Conservation (phyloP, 2,113 vertebrate genomes). For the Catharus minimus region DNA sequence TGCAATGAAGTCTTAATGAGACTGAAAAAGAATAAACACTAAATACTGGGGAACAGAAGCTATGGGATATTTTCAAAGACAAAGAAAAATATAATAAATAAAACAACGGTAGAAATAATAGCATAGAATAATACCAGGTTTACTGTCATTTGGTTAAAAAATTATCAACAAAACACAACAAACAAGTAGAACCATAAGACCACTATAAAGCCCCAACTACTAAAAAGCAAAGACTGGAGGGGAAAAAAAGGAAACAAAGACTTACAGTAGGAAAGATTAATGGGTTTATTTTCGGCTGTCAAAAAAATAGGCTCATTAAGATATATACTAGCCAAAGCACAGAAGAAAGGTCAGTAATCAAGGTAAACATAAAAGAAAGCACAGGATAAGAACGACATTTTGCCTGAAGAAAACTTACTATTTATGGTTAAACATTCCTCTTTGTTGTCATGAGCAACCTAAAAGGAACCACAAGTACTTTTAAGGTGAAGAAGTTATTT, state of each 20-base stretch:
- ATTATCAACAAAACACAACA: background rate
- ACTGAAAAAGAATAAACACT: background rate
- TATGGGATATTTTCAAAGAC: background rate
- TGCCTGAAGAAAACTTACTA: background rate
- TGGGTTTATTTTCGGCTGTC: background rate
- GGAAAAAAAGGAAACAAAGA: background rate
- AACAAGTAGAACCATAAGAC: background rate
- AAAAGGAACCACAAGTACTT: conserved; percentile 4
- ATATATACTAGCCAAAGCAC: background rate
- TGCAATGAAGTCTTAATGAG: background rate
- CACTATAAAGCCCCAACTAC: background rate
- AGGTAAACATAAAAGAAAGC: background rate
- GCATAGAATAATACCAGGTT: background rate
- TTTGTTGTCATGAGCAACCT: background rate
- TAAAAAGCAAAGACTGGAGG: background rate
- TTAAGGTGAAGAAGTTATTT: background rate
- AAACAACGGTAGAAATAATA: background rate
- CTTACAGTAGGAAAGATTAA: background rate
- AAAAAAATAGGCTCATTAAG: background rate
- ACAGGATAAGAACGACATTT: background rate
- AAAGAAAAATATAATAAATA: background rate
- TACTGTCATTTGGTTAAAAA: background rate
- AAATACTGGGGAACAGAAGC: background rate
- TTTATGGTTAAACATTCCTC: background rate
- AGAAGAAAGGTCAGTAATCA: background rate